Percentiles rank a stretch among this genome's conserved stretches.
Evolutionary conservation across 2,888 invertebrate species (phyloP).

Genomic region (Rhyacophila evoluta): DNA sequence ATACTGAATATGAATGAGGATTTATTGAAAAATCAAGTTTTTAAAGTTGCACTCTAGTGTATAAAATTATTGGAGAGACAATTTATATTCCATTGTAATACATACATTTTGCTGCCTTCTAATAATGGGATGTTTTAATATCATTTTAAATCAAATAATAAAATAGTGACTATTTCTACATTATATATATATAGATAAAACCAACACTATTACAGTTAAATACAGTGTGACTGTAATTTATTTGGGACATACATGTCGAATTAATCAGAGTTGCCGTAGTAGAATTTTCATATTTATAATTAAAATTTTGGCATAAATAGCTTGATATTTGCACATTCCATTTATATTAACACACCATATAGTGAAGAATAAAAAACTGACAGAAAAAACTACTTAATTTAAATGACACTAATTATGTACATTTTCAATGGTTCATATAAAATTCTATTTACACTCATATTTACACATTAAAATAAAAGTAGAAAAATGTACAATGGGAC

Average conservation of each 20-base stretch:
- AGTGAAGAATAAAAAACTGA: neutral
- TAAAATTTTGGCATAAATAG: conserved; percentile 19
- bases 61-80: too few species aligned
- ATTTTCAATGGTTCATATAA: neutral
- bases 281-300: conserved; percentile 2
- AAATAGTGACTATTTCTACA: neutral
- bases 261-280: neutral
- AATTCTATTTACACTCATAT: neutral
- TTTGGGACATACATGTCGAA: neutral
- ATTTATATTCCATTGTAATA: too few species aligned
- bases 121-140: neutral
- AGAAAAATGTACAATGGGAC: neutral
- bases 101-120: neutral
- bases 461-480: neutral
- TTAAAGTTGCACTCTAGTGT: too few species aligned
- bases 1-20: too few species aligned
- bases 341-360: neutral
- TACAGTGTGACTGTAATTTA: neutral
- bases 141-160: neutral
- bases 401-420: neutral
- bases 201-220: neutral
- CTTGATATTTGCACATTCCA: conserved; percentile 22
- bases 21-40: too few species aligned
- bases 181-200: neutral
- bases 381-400: neutral